A percentile compares a stretch with the other conserved stretches of the same genome.
phyloP scores from a whole-genome alignment of 2,797 vertebrate species.

The Poecilia velifera region DNA sequence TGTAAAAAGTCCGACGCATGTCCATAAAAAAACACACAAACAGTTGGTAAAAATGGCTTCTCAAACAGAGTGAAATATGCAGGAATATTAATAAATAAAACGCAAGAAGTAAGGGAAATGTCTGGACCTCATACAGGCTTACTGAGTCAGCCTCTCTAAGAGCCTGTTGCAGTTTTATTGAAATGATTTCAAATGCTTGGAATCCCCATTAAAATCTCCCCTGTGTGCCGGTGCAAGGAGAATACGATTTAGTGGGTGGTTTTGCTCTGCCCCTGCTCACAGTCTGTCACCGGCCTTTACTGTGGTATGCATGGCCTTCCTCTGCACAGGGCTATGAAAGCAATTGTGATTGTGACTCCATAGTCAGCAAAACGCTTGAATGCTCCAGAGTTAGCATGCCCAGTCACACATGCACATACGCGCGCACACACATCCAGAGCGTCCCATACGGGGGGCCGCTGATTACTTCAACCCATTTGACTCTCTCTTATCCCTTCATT shows the following conservation, averaged over 20 bases:
- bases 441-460: constrained; percentile 61
- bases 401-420: constrained; percentile 25
- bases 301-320: constrained; percentile 79
- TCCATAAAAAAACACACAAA: constrained; percentile 13
- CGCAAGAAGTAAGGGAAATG: constrained; percentile 18
- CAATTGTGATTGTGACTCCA: constrained; percentile 80
- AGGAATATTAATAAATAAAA: constrained; percentile 11
- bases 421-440: constrained; percentile 32
- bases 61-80: constrained; percentile 18
- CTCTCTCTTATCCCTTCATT: constrained; percentile 74
- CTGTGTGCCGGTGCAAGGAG: constrained; percentile 45
- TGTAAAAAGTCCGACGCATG: constrained; percentile 7
- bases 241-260: constrained; percentile 68
- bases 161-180: constrained; percentile 64
- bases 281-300: constrained; percentile 70
- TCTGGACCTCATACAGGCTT: constrained; percentile 26
- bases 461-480: constrained; percentile 79
- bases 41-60: constrained; percentile 9
- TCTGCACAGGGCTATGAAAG: constrained; percentile 79
- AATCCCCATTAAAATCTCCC: constrained; percentile 65
- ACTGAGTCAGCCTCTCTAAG: constrained; percentile 54
- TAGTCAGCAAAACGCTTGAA: constrained; percentile 82
- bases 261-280: constrained; percentile 56
- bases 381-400: constrained; percentile 71
- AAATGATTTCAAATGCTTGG: constrained; percentile 71